These are phyloP conservation scores for Fratercula arctica DNA, from an alignment of 2,797 vertebrate genomes.

Conservation along the genomic window DNA sequence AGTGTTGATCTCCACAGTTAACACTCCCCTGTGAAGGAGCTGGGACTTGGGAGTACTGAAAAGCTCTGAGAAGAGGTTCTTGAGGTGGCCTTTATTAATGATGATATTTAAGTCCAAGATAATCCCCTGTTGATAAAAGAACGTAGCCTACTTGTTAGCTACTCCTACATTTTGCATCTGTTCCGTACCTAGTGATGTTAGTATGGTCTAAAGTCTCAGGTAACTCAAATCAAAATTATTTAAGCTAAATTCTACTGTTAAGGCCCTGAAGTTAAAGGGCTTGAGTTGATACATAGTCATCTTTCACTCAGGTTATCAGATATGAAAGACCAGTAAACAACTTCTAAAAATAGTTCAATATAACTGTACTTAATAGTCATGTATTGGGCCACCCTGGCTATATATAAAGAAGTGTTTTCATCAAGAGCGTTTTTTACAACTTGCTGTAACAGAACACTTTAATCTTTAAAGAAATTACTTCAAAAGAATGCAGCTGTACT, in stretches of 20 bases:
- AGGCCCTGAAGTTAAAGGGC: neutral
- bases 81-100: neutral
- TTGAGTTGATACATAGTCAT: neutral
- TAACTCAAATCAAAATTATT: neutral
- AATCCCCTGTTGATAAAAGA: neutral
- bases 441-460: neutral
- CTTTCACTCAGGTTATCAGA: neutral
- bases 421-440: neutral
- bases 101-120: neutral
- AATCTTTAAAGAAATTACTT: neutral
- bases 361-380: neutral
- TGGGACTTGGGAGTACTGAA: neutral
- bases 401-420: neutral
- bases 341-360: neutral
- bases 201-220: neutral
- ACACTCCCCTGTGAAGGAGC: neutral
- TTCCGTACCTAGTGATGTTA: neutral
- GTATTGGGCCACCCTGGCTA: neutral
- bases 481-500: neutral
- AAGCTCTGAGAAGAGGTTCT: neutral
- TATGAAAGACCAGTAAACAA: neutral
- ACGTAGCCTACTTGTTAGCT: neutral
- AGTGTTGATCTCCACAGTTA: neutral
- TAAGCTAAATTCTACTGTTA: neutral
- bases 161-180: rapidly evolving